These are phyloP conservation scores for Drosophila mettleri DNA, from an alignment of 2,888 invertebrate genomes.

Conservation along the genomic window DNA sequence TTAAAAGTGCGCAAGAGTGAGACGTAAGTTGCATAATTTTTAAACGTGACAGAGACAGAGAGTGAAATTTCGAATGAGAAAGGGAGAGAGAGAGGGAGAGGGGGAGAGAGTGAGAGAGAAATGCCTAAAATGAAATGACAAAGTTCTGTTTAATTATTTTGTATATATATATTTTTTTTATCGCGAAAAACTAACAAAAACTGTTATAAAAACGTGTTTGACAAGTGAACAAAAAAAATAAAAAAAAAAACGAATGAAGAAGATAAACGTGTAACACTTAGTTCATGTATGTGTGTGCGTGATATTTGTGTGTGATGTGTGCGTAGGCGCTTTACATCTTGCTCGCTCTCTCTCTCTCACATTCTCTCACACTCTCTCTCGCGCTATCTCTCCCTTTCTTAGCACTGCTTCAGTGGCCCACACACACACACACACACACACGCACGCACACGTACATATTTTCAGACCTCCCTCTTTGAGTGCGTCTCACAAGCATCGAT, in stretches of 20 bases:
- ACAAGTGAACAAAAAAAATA: constrained; percentile 22
- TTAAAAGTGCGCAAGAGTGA: constrained; percentile 76
- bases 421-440: constrained; percentile 11
- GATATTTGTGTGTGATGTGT: constrained; percentile 23
- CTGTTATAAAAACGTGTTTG: constrained; percentile 23
- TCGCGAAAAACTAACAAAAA: neutral
- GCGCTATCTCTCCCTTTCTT: constrained; percentile 18
- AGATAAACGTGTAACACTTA: constrained; percentile 47
- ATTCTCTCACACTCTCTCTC: constrained; percentile 3
- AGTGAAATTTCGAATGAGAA: too few relatives aligned
- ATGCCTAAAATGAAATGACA: constrained; percentile 12
- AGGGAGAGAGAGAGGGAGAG: neutral
- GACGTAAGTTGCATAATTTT: constrained; percentile 83
- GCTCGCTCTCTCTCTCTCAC: constrained; percentile 4
- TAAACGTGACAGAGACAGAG: neutral
- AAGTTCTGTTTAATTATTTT: constrained; percentile 10
- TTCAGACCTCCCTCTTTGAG: constrained; percentile 39
- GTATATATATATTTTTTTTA: neutral
- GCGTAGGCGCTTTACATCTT: constrained; percentile 42
- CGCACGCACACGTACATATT: neutral
- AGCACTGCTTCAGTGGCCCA: constrained; percentile 13
- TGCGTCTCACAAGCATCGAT: constrained; percentile 70
- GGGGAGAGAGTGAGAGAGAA: neutral
- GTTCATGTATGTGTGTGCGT: constrained; percentile 9
- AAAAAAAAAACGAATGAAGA: constrained; percentile 6